A percentile compares a stretch with the other conserved stretches of the same genome.
phyloP scores from a whole-genome alignment of 2,888 invertebrate genomes.

The Leptopilina myrica region DNA sequence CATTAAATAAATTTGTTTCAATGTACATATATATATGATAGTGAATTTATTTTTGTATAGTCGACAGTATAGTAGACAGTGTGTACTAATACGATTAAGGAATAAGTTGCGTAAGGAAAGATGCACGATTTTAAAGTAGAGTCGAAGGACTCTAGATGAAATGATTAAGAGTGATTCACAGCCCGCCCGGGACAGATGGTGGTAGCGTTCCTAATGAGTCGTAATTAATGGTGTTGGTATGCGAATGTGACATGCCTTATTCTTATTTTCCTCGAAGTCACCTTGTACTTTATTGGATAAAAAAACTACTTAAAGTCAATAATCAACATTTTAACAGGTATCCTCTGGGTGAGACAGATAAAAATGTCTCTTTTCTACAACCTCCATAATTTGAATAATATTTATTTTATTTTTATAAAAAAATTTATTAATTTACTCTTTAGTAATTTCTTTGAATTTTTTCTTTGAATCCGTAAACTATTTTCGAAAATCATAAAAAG shows the following conservation, averaged over 20 bases:
- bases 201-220: slow-evolving; percentile 75
- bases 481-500: too few relatives aligned
- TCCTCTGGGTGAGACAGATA: not conserved
- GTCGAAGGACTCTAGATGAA: slow-evolving; percentile 67
- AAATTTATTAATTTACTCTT: too few relatives aligned
- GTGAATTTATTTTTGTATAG: too few relatives aligned
- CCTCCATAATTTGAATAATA: too few relatives aligned
- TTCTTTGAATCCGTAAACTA: too few relatives aligned
- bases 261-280: slow-evolving; percentile 34
- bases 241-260: slow-evolving; percentile 62
- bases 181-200: slow-evolving; percentile 73
- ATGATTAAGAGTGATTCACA: slow-evolving; percentile 76
- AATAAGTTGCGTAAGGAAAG: slow-evolving; percentile 45
- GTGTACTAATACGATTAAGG: slow-evolving; percentile 21
- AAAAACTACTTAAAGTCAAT: slow-evolving; percentile 4
- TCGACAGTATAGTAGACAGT: too few relatives aligned
- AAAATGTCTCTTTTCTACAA: not conserved
- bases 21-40: too few relatives aligned
- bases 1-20: too few relatives aligned
- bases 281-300: slow-evolving; percentile 13
- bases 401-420: too few relatives aligned
- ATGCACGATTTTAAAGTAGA: slow-evolving; percentile 51
- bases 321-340: not conserved
- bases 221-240: slow-evolving; percentile 75
- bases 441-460: too few relatives aligned